Evolutionary conservation across 2,888 invertebrate species (phyloP).

Genomic region (Cephus rjabovi): DNA sequence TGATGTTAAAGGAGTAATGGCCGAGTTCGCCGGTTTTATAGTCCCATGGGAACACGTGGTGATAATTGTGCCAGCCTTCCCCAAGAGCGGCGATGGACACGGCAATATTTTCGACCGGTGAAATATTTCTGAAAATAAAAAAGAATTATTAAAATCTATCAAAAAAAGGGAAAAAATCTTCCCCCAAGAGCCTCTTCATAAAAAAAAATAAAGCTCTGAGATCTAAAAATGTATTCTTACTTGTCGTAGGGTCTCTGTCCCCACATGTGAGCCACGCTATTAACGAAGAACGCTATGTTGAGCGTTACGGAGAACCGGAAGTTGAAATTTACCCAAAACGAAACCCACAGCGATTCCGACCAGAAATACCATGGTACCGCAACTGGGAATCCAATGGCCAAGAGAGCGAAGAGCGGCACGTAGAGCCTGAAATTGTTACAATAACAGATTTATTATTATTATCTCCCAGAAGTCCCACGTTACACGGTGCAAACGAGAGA

Average conservation of each 20-base stretch:
- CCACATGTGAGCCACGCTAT: conserved; percentile 94
- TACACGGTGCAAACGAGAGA: too few relatives aligned
- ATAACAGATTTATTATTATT: conserved; percentile 9
- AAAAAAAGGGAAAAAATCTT: not conserved
- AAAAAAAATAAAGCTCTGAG: too few relatives aligned
- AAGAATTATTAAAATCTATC: conserved; percentile 1
- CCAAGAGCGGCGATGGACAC: conserved; percentile 83
- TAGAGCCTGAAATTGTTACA: conserved; percentile 70
- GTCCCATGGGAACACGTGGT: conserved; percentile 78
- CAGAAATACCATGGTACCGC: conserved; percentile 85
- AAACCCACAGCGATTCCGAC: conserved; percentile 81
- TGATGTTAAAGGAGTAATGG: conserved; percentile 75
- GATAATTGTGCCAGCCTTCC: conserved; percentile 88
- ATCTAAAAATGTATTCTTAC: conserved; percentile 64
- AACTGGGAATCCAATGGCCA: conserved; percentile 78
- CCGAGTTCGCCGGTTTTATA: conserved; percentile 74
- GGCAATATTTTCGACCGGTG: conserved; percentile 77
- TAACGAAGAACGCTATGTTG: conserved; percentile 95
- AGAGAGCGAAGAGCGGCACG: conserved; percentile 78
- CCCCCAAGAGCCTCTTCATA: not conserved
- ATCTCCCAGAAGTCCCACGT: not conserved
- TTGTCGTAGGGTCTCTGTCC: conserved; percentile 93
- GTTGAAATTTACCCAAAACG: conserved; percentile 88
- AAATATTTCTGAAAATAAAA: conserved; percentile 72
- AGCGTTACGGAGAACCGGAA: conserved; percentile 86